Evolutionary conservation across 2,797 vertebrate species (phyloP), one percentile per base, ranked within the genome.

Genomic region (Geotrypetes seraphini): DNA sequence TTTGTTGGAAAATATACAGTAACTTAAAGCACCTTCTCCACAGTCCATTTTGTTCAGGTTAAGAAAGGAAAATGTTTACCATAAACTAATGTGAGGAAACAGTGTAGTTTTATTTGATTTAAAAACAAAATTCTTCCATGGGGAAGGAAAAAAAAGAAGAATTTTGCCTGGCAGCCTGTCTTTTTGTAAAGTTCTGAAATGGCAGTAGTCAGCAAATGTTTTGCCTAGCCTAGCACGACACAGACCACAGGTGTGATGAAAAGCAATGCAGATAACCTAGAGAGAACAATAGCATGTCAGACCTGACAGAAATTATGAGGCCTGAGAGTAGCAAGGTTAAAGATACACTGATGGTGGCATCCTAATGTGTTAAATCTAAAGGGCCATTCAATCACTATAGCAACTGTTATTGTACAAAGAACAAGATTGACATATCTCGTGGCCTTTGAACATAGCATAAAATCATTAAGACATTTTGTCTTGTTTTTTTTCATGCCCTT

Each of bases 401-500:
- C 24, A 39, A 44, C 18, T 31, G 19, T 11, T 36, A 33, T 20
- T 25, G 19, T 40, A 12, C 39, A 23, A 44, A 33, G 12, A 7
- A 31, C 24, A n/a, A n/a, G n/a, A n/a, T 13, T 34, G 20, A 47
- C 19, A 54, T 38, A 44, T 39, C 1, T 1, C 31, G 1, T 36
- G n/a, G 36, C 3, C 1, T 54, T 59, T 50, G 17, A 50, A 28
- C 2, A 17, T 13, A 43, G 13, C 6, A 36, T 39, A 11, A 20
- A 36, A 38, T 50, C 3, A 36, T 46, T 30, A 32, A 15, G 31
- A 1, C 13, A 15, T 31, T 57, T 65, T 45, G 33, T 28, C 6
- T 23, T 48, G 3, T 30, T 25, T 45, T n/a, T n/a, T n/a, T 60
- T 43, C 44, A 13, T 50, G 7, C 5, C 3, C 9, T 45, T 50